Conservation (phyloP, 2,113 vertebrate species). For the Orthonyx spaldingii region DNA sequence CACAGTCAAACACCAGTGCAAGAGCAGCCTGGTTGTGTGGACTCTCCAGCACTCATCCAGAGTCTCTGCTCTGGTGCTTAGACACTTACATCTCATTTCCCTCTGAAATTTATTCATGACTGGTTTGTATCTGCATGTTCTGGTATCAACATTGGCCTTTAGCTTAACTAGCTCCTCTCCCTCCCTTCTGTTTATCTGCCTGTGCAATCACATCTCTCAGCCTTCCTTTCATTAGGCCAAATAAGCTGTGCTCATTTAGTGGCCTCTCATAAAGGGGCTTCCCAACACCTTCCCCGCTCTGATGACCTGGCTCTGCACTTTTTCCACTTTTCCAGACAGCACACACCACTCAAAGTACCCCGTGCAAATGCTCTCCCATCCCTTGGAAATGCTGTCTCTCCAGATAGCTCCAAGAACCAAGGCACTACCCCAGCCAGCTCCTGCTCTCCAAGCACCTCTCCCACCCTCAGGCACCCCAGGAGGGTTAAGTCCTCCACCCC, state of each 20-base stretch:
- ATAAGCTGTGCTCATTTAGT: neutral
- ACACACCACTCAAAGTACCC: neutral
- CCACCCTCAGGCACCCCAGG: neutral
- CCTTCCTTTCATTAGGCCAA: neutral
- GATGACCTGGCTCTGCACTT: neutral
- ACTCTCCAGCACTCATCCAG: neutral
- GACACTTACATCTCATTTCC: constrained; percentile 7
- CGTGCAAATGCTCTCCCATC: rapidly evolving
- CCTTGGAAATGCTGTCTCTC: neutral
- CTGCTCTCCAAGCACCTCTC: neutral
- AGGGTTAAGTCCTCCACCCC: neutral
- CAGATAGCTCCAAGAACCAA: neutral
- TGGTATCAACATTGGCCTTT: neutral
- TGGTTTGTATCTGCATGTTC: neutral
- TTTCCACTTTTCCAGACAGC: neutral
- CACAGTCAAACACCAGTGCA: neutral
- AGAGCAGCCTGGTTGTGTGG: constrained; percentile 4
- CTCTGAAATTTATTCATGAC: constrained; percentile 11
- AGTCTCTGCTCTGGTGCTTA: neutral
- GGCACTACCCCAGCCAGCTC: neutral
- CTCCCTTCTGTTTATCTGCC: neutral
- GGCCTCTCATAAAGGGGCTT: rapidly evolving
- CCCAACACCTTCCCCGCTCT: neutral
- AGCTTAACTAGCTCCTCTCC: neutral
- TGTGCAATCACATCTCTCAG: neutral